Evolutionary conservation across 2,113 vertebrate species (phyloP).

Genomic region (Sebastes fasciatus): DNA sequence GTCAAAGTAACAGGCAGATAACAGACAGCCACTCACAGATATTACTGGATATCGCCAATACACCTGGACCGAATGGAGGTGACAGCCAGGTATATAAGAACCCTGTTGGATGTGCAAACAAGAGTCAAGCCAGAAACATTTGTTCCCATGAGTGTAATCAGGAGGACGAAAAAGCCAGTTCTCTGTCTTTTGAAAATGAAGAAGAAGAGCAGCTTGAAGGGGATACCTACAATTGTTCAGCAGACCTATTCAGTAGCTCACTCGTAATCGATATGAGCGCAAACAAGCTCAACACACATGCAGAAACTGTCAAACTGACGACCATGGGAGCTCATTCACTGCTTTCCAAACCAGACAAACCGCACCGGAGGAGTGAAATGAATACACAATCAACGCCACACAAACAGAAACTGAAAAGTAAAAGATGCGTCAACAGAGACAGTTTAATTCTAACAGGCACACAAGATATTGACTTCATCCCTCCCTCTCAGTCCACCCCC

Average conservation of each 20-base stretch:
- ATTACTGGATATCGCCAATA: constrained; percentile 40
- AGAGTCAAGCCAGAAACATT: not conserved
- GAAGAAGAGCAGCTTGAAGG: constrained; percentile 44
- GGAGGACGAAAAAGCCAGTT: not conserved
- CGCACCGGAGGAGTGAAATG: not conserved
- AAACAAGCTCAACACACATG: not conserved
- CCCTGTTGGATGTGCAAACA: not conserved
- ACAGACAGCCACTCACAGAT: not conserved
- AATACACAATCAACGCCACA: constrained; percentile 5
- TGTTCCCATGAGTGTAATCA: not conserved
- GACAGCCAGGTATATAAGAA: not conserved
- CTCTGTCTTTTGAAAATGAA: constrained; percentile 7
- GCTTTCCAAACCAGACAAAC: not conserved
- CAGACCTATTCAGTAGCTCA: constrained; percentile 73
- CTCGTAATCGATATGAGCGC: not conserved
- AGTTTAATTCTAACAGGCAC: constrained; percentile 23
- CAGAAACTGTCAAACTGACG: not conserved
- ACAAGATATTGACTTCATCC: constrained; percentile 65
- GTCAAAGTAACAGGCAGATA: constrained; percentile 6
- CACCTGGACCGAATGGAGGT: not conserved
- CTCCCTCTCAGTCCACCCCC: constrained; percentile 78
- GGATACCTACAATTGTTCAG: constrained; percentile 71
- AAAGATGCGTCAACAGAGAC: not conserved
- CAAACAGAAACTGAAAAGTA: not conserved
- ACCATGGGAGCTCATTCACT: not conserved